Evolutionary conservation across 92 coral and sea anemone genomes (phyloP), one percentile per base, ranked within the genome.

Genomic region (Porites rus): DNA sequence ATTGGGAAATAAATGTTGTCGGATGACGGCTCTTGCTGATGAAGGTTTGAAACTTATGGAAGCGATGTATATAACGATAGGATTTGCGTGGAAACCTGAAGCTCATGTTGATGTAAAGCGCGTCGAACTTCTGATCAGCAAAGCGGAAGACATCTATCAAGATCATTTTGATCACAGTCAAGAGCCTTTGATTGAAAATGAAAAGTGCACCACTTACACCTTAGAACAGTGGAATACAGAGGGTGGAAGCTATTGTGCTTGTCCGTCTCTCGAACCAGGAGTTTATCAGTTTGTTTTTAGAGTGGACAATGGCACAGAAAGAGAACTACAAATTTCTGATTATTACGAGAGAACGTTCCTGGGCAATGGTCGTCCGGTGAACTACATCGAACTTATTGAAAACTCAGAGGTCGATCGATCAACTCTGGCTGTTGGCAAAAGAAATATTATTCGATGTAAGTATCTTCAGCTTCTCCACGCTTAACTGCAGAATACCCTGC

Each of bases 51-150:
- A 16, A 61, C 51, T 1, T 51, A 73, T 72, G 87, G 87, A 62
- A 73, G 51, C 50, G 9, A 53, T 18, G 28, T 14, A 64, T 79
- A 64, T 83, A 17, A 83, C 72, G 19, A 65, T 63, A 72, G 87
- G 87, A 21, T 83, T 83, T 83, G 87, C 87, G 0, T 83, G 87
- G 87, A 83, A 72, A 74, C 87, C 87, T 20, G 80, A 74, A 18
- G 53, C 51, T 73, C 74, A 62, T 1, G 18, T 24, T 24, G 50
- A 83, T 22, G 52, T 70, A 14, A 83, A 83, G 9, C 71, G 18
- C 52, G 87, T 83, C 10, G 73, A 83, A 64, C 87, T 83, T 83
- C 73, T 83, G 21, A 83, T 83, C 22, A 61, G 80, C 51, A 83
- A 72, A 28, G 87, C 87, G 10, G 87, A 83, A 73, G 87, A 74